Percentiles rank a stretch among this genome's conserved stretches.
Conservation (phyloP, 2,113 vertebrate genomes). For the Rhea pennata region DNA sequence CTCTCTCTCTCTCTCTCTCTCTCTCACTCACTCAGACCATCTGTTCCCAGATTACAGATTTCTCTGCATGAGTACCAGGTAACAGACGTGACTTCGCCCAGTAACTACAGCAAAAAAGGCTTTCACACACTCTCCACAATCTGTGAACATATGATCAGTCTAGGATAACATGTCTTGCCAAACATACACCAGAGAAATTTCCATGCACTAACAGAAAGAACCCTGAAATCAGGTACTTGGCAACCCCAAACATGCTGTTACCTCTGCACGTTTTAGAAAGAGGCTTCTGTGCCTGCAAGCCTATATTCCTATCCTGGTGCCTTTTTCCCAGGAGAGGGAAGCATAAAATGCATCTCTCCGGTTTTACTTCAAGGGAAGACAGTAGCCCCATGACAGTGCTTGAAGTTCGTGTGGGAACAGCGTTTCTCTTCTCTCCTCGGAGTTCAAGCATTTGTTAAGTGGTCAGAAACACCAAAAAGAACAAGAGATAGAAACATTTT, state of each 20-base stretch:
- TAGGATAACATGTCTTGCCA: conserved; percentile 68
- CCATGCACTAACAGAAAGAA: conserved; percentile 59
- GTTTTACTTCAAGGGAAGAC: neutral
- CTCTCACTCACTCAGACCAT: conserved; percentile 66
- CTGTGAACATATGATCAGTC: conserved; percentile 77
- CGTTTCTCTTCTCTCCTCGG: neutral
- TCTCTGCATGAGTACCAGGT: conserved; percentile 73
- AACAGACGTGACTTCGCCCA: conserved; percentile 69
- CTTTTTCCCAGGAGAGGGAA: neutral
- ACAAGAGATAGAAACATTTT: neutral
- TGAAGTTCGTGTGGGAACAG: neutral
- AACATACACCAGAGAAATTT: conserved; percentile 64
- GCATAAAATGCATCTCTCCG: neutral
- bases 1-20: conserved; percentile 39
- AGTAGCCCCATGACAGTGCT: neutral
- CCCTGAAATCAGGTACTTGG: conserved; percentile 54
- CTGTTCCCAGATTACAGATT: conserved; percentile 73
- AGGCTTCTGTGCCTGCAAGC: neutral
- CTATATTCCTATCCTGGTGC: neutral
- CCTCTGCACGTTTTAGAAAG: neutral
- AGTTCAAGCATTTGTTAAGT: neutral
- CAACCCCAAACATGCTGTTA: neutral
- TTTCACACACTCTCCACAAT: conserved; percentile 65
- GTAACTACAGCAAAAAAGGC: conserved; percentile 68
- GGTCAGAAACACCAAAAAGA: neutral